Evolutionary conservation across 1,140 invertebrate species (phyloP), one percentile per base, ranked within the genome.

Genomic region (Leptinotarsa lineolata): DNA sequence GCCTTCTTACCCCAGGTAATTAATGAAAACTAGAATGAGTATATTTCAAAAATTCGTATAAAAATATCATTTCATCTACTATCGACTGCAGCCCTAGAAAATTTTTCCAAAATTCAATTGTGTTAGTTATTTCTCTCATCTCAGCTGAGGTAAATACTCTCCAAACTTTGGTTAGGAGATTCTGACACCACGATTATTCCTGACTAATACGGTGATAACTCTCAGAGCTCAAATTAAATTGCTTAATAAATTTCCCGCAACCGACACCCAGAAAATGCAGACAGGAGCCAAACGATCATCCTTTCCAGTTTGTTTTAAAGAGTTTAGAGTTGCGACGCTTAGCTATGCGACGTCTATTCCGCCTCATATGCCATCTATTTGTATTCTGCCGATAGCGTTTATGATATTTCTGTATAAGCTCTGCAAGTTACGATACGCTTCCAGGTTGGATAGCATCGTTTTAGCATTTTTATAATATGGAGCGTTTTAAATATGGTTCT

Each of bases 371-470:
- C 48, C 48, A 54, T 58, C 67, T 54, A 68, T 68, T 68, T 68
- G 67, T 68, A 68, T 68, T 68, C 67, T 20, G 67, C 67, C 44
- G 67, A 54, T 68, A 68, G 67, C 67, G 48, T 22, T 58, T 58
- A 68, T 58, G 67, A 68, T 54, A 54, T 68, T 68, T 58, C 45
- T 48, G 20, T 58, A 54, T 58, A 68, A 68, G 67, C 67, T 58
- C 44, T 68, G 67, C 44, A 68, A 68, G 44, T 68, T 68, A 68
- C 45, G 67, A 48, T 68, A 68, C 48, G 22, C 67, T 54, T 54
- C 39, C 39, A 45, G 44, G 8, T 21, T 21, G n/a, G 67, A 68
- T 67, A 67, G 20, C 67, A 68, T 68, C 20, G 4, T 30, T 68
- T 58, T 21, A 68, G 45, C 48, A 68, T 68, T 54, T 68, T 48